A percentile compares a stretch with the other conserved stretches of the same genome.
phyloP scores from a whole-genome alignment of 2,113 vertebrate genomes.

The Gallinago media region DNA sequence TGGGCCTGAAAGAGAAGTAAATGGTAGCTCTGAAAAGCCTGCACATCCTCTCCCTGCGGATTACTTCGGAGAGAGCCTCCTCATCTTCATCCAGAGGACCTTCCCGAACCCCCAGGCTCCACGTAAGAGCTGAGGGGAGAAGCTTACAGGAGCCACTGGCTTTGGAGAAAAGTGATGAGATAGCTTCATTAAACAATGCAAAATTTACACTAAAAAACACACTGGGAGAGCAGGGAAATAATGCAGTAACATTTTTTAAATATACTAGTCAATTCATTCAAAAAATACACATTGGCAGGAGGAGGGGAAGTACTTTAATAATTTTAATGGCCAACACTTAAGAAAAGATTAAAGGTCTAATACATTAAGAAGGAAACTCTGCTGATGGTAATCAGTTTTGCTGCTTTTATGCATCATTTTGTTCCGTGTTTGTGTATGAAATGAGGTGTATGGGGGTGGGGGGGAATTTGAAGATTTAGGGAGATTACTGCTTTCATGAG shows the following conservation, averaged over 20 bases:
- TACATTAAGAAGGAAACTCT: slow-evolving; percentile 65
- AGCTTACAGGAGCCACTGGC: not conserved
- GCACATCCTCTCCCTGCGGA: not conserved
- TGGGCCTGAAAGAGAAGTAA: not conserved
- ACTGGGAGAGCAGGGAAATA: not conserved
- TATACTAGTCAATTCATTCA: not conserved
- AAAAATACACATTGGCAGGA: slow-evolving; percentile 51
- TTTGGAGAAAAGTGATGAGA: not conserved
- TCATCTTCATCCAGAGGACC: not conserved
- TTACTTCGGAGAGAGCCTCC: not conserved
- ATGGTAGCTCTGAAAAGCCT: not conserved
- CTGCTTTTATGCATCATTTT: slow-evolving; percentile 57
- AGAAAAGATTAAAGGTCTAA: slow-evolving; percentile 67
- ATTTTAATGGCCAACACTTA: slow-evolving; percentile 66
- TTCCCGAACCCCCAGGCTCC: not conserved
- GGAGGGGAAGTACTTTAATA: slow-evolving; percentile 58
- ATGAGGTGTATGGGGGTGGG: not conserved
- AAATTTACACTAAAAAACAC: not conserved
- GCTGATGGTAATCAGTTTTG: slow-evolving; percentile 68
- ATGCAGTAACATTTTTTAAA: slow-evolving; percentile 4
- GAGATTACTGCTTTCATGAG: slow-evolving; percentile 45
- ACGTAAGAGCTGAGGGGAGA: not conserved
- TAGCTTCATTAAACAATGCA: not conserved
- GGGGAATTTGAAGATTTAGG: slow-evolving; percentile 46
- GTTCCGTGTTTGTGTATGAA: slow-evolving; percentile 32